These are phyloP conservation scores for Drosophila ercepeae DNA, from an alignment of 1,140 invertebrate genomes.

Conservation along the genomic window DNA sequence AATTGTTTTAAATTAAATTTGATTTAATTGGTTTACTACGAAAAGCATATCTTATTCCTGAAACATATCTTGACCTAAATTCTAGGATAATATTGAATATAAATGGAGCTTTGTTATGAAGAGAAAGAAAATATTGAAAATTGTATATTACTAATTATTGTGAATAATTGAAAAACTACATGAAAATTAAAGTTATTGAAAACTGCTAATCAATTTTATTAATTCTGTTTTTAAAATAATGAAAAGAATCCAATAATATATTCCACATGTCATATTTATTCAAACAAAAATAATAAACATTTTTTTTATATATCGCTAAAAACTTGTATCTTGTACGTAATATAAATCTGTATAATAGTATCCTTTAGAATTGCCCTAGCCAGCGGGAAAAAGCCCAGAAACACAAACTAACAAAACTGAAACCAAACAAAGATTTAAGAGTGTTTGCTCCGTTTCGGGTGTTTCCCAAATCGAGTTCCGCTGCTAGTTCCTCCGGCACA, in stretches of 20 bases:
- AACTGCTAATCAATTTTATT: neutral
- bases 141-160: too few species aligned
- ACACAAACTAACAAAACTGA: constrained; percentile 62
- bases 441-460: constrained; percentile 31
- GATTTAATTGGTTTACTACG: neutral
- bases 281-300: neutral
- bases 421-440: constrained; percentile 63
- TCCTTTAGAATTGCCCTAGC: constrained; percentile 17
- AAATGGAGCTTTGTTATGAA: neutral
- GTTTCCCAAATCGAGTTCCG: constrained; percentile 84
- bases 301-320: neutral
- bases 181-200: neutral
- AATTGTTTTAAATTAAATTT: neutral
- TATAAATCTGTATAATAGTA: too few species aligned
- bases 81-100: neutral
- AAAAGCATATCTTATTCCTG: neutral
- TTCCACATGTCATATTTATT: neutral
- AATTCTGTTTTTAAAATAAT: neutral
- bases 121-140: neutral
- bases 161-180: neutral
- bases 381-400: constrained; percentile 65
- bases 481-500: constrained; percentile 86
- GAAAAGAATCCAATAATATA: neutral
- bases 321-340: neutral
- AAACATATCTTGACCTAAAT: constrained; percentile 14